Percentiles rank a stretch among this genome's conserved stretches.
These are phyloP conservation scores for Centropus unirufus DNA, from an alignment of 2,113 vertebrate genomes.

Conservation along the genomic window DNA sequence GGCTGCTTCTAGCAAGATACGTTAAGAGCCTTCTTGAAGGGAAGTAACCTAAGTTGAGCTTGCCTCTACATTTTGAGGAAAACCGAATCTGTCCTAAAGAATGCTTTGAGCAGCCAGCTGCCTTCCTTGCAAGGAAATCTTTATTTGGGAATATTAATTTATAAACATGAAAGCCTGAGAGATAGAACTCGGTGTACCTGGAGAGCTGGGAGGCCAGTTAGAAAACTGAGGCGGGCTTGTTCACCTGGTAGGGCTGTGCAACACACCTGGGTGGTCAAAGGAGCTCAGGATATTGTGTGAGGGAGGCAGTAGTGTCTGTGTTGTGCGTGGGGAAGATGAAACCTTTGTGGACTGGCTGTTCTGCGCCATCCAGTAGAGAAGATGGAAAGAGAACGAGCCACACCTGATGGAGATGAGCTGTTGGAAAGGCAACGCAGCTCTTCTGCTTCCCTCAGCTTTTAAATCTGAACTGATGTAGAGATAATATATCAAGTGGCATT, in stretches of 20 bases:
- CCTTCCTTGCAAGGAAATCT: background rate
- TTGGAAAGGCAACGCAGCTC: background rate
- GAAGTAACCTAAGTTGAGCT: background rate
- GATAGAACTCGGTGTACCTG: background rate
- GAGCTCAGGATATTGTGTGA: background rate
- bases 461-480: background rate
- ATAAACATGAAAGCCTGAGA: background rate
- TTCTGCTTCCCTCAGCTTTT: background rate
- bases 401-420: background rate
- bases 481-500: background rate
- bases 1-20: background rate
- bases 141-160: background rate
- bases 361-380: background rate
- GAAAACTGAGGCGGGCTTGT: background rate
- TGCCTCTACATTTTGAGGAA: background rate
- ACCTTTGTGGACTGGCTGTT: background rate
- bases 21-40: background rate
- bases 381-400: background rate
- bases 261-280: background rate
- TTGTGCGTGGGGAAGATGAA: background rate
- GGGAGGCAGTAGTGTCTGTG: background rate
- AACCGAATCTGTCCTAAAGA: background rate
- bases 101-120: background rate
- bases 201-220: background rate
- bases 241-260: background rate